A percentile compares a stretch with the other conserved stretches of the same genome.
phyloP scores from a whole-genome alignment of 2,797 vertebrate species.

The Taeniopygia guttata region DNA sequence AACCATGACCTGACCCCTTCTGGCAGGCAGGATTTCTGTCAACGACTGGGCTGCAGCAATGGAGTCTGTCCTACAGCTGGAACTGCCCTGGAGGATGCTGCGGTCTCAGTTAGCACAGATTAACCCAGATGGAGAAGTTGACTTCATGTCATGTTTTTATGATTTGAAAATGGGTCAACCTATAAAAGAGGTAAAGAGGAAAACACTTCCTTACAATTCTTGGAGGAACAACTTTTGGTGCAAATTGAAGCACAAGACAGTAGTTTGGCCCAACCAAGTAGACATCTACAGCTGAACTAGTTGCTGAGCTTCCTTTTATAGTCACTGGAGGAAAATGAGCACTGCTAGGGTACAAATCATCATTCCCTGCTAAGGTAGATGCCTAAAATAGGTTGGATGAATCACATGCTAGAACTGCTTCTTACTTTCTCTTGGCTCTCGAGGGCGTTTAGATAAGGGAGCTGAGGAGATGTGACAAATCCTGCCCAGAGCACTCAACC shows the following conservation, averaged over 20 bases:
- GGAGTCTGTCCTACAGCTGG: constrained; percentile 84
- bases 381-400: constrained; percentile 57
- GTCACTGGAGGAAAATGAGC: constrained; percentile 11
- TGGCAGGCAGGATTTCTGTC: constrained; percentile 79
- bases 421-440: background rate
- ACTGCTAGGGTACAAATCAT: background rate
- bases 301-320: constrained; percentile 28
- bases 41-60: constrained; percentile 86
- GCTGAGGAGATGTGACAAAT: background rate
- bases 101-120: constrained; percentile 76
- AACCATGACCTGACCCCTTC: background rate
- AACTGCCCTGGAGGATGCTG: constrained; percentile 92
- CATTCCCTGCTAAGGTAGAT: constrained; percentile 46
- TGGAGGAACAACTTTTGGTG: background rate
- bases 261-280: background rate
- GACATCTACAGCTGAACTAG: background rate
- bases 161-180: constrained; percentile 81
- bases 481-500: background rate
- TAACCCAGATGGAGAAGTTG: constrained; percentile 79
- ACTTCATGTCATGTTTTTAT: constrained; percentile 89
- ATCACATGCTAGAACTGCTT: constrained; percentile 42
- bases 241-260: background rate
- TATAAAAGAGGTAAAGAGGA: constrained; percentile 81
- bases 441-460: background rate
- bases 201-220: background rate